A percentile compares a stretch with the other conserved stretches of the same genome.
These are phyloP conservation scores for Megalurothrips usitatus DNA, from an alignment of 2,888 invertebrate species.

Conservation along the genomic window DNA sequence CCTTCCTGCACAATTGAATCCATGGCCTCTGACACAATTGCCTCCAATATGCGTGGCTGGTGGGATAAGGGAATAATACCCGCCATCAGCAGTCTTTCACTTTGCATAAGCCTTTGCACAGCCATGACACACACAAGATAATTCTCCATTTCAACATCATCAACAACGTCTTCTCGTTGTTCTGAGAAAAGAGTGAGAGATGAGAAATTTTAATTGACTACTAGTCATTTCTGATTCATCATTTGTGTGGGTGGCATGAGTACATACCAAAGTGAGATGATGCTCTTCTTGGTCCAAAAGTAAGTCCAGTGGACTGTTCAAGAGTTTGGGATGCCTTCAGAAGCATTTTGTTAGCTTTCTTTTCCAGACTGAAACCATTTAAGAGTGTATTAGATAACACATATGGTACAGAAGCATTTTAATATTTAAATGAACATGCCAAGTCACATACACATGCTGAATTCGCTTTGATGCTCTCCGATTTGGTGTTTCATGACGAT, in stretches of 20 bases:
- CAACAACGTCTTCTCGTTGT: constrained; percentile 56
- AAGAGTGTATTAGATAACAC: no score
- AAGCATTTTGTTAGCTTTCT: constrained; percentile 76
- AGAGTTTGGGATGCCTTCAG: constrained; percentile 76
- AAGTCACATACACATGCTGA: constrained; percentile 65
- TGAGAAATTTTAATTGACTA: constrained; percentile 7
- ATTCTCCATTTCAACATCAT: constrained; percentile 78
- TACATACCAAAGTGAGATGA: constrained; percentile 46
- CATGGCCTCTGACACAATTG: constrained; percentile 77
- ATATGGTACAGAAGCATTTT: no score
- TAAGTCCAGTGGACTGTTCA: constrained; percentile 75
- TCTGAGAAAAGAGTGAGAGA: constrained; percentile 45
- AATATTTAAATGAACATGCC: constrained; percentile 28
- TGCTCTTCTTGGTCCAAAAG: constrained; percentile 54
- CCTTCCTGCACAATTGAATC: constrained; percentile 81
- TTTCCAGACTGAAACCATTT: constrained; percentile 56
- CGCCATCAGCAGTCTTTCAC: constrained; percentile 76
- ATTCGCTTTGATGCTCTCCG: constrained; percentile 75
- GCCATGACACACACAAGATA: constrained; percentile 78
- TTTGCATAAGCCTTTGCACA: constrained; percentile 78
- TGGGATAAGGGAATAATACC: constrained; percentile 78
- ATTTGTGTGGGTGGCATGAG: constrained; percentile 30
- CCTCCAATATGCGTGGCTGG: constrained; percentile 77
- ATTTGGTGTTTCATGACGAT: constrained; percentile 67
- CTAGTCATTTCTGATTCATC: constrained; percentile 30